Conservation (phyloP, 2,888 invertebrate species). For the Papilio elwesi region DNA sequence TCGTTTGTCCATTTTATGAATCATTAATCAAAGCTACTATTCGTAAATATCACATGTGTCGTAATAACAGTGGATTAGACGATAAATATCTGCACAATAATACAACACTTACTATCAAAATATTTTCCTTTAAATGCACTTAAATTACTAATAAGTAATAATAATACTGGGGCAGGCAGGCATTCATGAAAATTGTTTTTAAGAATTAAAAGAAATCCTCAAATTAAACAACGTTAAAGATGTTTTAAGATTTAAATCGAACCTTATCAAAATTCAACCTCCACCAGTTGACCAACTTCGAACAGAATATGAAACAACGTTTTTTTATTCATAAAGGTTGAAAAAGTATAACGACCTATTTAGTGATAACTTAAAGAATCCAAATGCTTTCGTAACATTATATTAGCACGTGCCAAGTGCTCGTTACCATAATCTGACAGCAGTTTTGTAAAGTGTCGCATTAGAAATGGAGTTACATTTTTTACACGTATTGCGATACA, state of each 20-base stretch:
- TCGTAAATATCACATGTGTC: too few relatives aligned
- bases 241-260: neutral
- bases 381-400: conserved; percentile 14
- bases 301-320: conserved; percentile 5
- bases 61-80: too few relatives aligned
- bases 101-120: too few relatives aligned
- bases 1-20: too few relatives aligned
- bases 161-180: too few relatives aligned
- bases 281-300: conserved; percentile 2
- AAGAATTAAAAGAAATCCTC: too few relatives aligned
- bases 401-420: conserved; percentile 17
- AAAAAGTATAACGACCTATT: conserved; percentile 20
- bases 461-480: neutral
- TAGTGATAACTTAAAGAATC: conserved; percentile 19
- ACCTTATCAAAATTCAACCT: neutral
- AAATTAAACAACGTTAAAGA: too few relatives aligned
- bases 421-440: conserved; percentile 25
- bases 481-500: conserved; percentile 10
- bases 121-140: too few relatives aligned
- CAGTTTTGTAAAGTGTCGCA: conserved; percentile 32
- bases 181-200: too few relatives aligned
- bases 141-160: too few relatives aligned
- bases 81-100: too few relatives aligned
- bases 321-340: conserved; percentile 17
- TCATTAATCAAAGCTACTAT: too few relatives aligned